A percentile compares a stretch with the other conserved stretches of the same genome.
Conservation (phyloP, 2,113 vertebrate species). For the Hydropotes inermis region DNA sequence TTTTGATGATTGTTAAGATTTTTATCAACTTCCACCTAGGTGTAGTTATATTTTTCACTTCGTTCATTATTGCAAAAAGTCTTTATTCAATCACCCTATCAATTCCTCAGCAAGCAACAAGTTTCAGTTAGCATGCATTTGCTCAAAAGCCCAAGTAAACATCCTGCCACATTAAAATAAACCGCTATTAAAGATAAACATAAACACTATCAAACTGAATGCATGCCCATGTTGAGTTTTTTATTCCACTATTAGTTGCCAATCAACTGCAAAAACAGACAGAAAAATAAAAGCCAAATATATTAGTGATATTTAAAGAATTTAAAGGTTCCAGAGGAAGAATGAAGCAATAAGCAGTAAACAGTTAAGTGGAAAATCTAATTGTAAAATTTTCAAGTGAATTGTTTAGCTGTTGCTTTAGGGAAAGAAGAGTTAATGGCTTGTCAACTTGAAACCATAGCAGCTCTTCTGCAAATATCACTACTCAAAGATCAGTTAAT, state of each 20-base stretch:
- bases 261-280: background rate
- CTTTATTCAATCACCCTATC: constrained; percentile 33
- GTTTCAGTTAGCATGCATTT: constrained; percentile 48
- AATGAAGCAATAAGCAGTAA: constrained; percentile 54
- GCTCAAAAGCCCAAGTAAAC: constrained; percentile 49
- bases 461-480: constrained; percentile 53
- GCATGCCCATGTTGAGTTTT: constrained; percentile 39
- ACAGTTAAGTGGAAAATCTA: constrained; percentile 60
- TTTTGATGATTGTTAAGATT: background rate
- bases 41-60: background rate
- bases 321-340: constrained; percentile 14
- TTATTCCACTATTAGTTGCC: constrained; percentile 59
- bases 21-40: background rate
- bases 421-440: constrained; percentile 61
- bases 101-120: constrained; percentile 34
- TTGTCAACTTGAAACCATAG: constrained; percentile 55
- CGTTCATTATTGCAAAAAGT: constrained; percentile 13
- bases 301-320: constrained; percentile 41
- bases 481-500: constrained; percentile 46
- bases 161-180: constrained; percentile 50
- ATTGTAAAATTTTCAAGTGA: constrained; percentile 60
- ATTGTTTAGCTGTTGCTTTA: constrained; percentile 63
- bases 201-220: constrained; percentile 40
- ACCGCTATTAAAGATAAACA: constrained; percentile 39
- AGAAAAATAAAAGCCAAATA: constrained; percentile 28